Percentiles rank a stretch among this genome's conserved stretches.
Evolutionary conservation across 30 jellyfish, hydroid and myxozoan species (phyloP).

Genomic region (Cassiopea andromeda): DNA sequence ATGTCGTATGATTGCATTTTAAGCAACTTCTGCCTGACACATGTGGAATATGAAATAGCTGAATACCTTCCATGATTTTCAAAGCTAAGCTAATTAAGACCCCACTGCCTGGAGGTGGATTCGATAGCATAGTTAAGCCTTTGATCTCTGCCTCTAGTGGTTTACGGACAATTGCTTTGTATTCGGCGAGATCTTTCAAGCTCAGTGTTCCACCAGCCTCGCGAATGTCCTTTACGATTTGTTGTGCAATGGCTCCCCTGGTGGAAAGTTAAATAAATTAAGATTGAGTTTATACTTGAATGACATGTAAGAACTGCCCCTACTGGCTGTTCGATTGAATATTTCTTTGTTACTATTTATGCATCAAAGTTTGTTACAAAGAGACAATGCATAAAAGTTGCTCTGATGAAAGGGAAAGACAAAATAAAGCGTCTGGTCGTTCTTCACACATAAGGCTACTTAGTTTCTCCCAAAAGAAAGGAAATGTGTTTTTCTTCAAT

Average conservation of each 20-base stretch:
- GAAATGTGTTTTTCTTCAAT: too few species aligned
- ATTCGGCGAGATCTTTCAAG: constrained; percentile 83
- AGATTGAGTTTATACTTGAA: not conserved
- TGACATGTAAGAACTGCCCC: too few species aligned
- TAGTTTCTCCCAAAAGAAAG: too few species aligned
- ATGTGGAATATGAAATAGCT: not conserved
- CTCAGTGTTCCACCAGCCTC: constrained; percentile 98
- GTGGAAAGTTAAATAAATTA: not conserved
- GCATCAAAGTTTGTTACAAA: too few species aligned
- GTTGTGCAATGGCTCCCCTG: constrained; percentile 97
- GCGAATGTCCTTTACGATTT: constrained; percentile 89
- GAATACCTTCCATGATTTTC: constrained; percentile 92
- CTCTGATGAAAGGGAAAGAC: too few species aligned
- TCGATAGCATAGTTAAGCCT: constrained; percentile 77
- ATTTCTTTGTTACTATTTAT: too few species aligned
- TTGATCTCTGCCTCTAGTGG: constrained; percentile 82
- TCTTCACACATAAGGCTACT: too few species aligned
- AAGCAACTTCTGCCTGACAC: not conserved
- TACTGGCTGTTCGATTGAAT: too few species aligned
- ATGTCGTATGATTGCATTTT: too few species aligned
- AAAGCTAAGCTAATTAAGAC: constrained; percentile 81
- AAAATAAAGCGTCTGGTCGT: too few species aligned
- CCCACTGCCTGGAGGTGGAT: constrained; percentile 99
- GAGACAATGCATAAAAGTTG: too few species aligned
- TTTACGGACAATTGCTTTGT: constrained; percentile 81